Conservation (phyloP, 2,797 vertebrate species). For the Babyrousa celebensis region DNA sequence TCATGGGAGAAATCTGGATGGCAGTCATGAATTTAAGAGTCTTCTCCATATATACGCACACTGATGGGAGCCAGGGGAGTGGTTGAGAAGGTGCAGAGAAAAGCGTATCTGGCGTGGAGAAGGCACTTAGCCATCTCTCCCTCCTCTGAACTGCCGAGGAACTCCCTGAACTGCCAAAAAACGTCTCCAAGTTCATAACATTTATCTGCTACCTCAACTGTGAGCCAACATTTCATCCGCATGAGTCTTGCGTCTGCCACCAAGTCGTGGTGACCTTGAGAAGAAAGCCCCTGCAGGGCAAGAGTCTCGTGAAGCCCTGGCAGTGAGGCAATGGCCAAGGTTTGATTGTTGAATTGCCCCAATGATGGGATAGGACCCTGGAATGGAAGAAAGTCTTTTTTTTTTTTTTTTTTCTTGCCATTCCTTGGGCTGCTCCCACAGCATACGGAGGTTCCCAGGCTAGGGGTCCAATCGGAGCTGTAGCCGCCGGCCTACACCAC, state of each 20-base stretch:
- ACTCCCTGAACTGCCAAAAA: slow-evolving; percentile 49
- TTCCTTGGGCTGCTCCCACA: no score
- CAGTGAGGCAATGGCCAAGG: not conserved
- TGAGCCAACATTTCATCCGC: not conserved
- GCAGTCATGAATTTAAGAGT: slow-evolving; percentile 14
- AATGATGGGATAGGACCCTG: no score
- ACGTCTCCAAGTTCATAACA: not conserved
- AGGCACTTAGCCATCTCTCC: not conserved
- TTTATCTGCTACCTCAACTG: not conserved
- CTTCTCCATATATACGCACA: not conserved
- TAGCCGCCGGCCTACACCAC: no score
- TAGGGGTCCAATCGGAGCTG: no score
- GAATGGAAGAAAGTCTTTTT: not conserved
- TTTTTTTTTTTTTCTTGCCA: no score
- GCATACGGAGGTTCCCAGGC: no score
- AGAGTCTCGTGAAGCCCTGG: not conserved
- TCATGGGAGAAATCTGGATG: not conserved
- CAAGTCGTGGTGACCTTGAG: not conserved
- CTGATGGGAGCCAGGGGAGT: slow-evolving; percentile 44
- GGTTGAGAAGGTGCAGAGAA: slow-evolving; percentile 11
- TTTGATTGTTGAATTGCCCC: not conserved
- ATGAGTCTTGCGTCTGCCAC: not conserved
- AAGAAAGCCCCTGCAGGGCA: not conserved
- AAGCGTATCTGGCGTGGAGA: not conserved
- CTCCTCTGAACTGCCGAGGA: slow-evolving; percentile 50